These are phyloP conservation scores for Erebia palarica DNA, from an alignment of 2,888 invertebrate species.

Conservation along the genomic window DNA sequence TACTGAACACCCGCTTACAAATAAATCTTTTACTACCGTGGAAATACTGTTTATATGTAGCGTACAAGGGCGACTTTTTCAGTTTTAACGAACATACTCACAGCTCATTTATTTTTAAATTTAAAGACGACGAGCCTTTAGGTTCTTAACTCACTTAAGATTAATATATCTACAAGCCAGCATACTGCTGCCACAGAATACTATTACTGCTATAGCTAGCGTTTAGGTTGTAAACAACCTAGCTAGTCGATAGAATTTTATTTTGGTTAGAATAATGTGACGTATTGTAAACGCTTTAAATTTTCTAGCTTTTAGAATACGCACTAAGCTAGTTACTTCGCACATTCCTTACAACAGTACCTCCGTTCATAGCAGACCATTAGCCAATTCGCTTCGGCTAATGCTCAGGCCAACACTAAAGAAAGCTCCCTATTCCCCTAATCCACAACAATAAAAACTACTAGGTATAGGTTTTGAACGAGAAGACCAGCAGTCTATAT, in stretches of 20 bases:
- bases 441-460: slow-evolving; percentile 11
- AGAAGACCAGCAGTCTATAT: slow-evolving; percentile 2
- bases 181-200: too few species aligned
- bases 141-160: too few species aligned
- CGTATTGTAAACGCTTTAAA: background rate
- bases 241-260: background rate
- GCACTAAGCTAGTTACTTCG: background rate
- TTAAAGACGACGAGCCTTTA: background rate
- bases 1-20: slow-evolving; percentile 69
- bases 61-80: slow-evolving; percentile 8
- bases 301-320: background rate
- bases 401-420: slow-evolving; percentile 31
- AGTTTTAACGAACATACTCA: slow-evolving; percentile 6
- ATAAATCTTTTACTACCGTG: slow-evolving; percentile 63
- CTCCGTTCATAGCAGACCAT: slow-evolving; percentile 41
- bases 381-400: slow-evolving; percentile 45
- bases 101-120: background rate
- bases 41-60: slow-evolving; percentile 40
- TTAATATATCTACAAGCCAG: too few species aligned
- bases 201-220: too few species aligned
- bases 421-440: slow-evolving; percentile 19
- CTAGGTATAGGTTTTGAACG: background rate
- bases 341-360: slow-evolving; percentile 32
- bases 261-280: background rate
- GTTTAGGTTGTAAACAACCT: background rate